phyloP scores from a whole-genome alignment of 1,140 invertebrate genomes.

The Eueides isabella region DNA sequence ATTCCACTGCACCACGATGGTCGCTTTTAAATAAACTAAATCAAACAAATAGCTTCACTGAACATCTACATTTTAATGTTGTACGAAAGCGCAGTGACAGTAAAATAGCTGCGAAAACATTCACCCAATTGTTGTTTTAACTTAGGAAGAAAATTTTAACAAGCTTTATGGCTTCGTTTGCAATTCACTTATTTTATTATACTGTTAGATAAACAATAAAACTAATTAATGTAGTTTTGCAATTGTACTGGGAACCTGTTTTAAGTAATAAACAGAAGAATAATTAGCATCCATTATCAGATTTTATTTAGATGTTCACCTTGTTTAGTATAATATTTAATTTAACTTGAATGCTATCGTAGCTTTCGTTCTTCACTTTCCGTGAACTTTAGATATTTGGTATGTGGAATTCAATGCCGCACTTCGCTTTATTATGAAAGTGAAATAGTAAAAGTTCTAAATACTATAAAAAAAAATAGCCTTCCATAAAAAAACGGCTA shows the following conservation, averaged over 20 bases:
- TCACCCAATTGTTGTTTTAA: conserved; percentile 12
- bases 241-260: neutral
- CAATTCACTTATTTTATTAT: conserved; percentile 14
- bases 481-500: no score
- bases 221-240: conserved; percentile 1
- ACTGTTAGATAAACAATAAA: neutral
- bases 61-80: neutral
- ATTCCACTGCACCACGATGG: no score
- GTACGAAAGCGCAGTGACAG: neutral
- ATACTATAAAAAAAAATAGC: no score
- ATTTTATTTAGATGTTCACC: neutral
- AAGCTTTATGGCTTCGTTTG: conserved; percentile 15
- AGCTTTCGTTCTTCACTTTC: no score
- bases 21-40: neutral
- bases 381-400: no score
- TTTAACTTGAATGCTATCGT: neutral
- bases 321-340: neutral
- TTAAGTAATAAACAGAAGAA: neutral
- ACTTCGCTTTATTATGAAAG: no score
- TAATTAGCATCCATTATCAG: neutral
- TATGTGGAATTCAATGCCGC: no score
- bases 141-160: conserved; percentile 10
- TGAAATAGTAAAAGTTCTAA: no score
- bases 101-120: conserved; percentile 4
- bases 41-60: neutral